Percentiles rank a stretch among this genome's conserved stretches.
phyloP scores from a whole-genome alignment of 2,797 vertebrate genomes.

The Sebastes dallii region DNA sequence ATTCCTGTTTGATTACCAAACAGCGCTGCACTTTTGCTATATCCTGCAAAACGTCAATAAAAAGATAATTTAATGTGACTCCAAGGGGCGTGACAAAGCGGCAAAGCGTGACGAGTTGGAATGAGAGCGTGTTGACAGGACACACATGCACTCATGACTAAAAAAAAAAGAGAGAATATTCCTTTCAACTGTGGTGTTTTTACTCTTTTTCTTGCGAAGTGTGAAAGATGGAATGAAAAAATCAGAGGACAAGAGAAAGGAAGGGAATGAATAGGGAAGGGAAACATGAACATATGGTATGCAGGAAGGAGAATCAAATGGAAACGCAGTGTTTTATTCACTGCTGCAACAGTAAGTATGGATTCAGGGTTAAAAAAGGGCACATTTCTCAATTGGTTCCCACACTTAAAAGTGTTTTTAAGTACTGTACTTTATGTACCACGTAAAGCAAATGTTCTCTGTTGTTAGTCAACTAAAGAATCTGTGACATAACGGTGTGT shows the following conservation, averaged over 20 bases:
- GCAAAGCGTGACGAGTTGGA: too few relatives aligned
- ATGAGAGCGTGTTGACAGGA: background rate
- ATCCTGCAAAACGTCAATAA: too few relatives aligned
- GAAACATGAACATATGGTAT: background rate
- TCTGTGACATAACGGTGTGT: slow-evolving; percentile 18
- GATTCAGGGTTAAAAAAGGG: background rate
- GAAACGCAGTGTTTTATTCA: background rate
- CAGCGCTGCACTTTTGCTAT: too few relatives aligned
- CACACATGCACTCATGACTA: background rate
- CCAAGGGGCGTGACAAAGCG: too few relatives aligned
- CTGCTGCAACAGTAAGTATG: background rate
- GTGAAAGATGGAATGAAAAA: background rate
- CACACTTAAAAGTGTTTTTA: background rate
- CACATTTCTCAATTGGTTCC: slow-evolving; percentile 19
- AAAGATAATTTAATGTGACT: too few relatives aligned
- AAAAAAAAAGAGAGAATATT: background rate
- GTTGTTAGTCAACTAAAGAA: slow-evolving; percentile 5
- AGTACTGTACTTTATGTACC: background rate
- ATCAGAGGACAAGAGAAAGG: background rate
- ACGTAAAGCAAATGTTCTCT: background rate
- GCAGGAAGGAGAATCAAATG: background rate
- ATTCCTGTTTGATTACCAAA: too few relatives aligned
- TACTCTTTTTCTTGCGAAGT: background rate
- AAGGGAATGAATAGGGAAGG: background rate
- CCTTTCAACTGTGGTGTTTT: background rate